Base-by-base conservation (phyloP, 2,113 vertebrate species). In the Phalacrocorax pelagicus region DNA sequence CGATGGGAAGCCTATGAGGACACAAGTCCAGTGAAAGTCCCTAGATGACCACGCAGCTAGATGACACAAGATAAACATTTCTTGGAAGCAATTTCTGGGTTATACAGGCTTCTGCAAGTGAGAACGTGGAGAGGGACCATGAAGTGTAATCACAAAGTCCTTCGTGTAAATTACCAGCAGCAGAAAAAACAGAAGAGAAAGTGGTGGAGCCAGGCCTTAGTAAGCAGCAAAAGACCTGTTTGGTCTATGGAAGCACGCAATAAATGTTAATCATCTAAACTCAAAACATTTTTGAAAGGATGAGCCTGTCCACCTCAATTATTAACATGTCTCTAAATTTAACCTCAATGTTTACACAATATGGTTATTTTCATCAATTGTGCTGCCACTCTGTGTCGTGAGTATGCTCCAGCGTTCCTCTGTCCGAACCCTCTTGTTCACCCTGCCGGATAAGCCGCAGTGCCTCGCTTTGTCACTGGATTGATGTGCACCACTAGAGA, bases 401-500 rank as follows among this genome's bases (percentile, higher is more conserved):
- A 70, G 17, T 12, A 38, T 11, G 5, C 21, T 65, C 54, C 24
- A 34, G 30, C 2, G 1, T 75, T 51, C 38, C 34, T 61, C 36
- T 69, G n/a, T 49, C 67, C 42, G 67, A 42, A 11, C 36, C 36
- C 18, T 46, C 59, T 51, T 47, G 29, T 20, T 71, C 51, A 15
- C 40, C 42, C 65, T 83, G 51, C 55, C 81, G n/a, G 32, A 42
- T 29, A 62, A 77, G 44, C 34, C 2, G 0, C 0, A 0, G 8
- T 44, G 54, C 24, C 30, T 90, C 11, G 0, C 24, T 81, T 77
- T 26, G 29, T 62, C 46, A 55, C 21, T 2, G 1, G 19, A 18
- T 9, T 46, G 29, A n/a, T 36, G 54, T 34, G 69, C 32, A n/a
- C 26, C 0, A 3, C 77, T 26, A 15, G 34, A 11, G 1, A 20